Base-by-base conservation (phyloP, 2,113 vertebrate species). In the Plestiodon gilberti region DNA sequence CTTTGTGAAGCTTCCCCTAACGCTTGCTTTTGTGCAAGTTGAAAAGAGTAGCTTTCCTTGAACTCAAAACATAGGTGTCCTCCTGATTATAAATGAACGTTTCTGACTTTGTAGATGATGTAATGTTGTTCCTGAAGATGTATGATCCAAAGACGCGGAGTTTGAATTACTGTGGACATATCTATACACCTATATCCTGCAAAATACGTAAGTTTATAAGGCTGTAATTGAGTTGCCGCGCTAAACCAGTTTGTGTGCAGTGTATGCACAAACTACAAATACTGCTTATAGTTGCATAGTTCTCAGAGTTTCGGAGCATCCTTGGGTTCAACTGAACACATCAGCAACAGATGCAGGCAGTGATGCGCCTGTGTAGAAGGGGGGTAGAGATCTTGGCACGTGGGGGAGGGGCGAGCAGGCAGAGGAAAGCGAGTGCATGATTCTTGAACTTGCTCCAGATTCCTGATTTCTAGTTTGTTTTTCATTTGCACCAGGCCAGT, bases 101-200 rank as follows among this genome's bases (percentile, higher is more conserved):
- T 33, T 79, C 20, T 91, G 83, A 48, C 91, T 33, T 91, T 95
- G 35, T 89, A 99, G 99, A 99, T 95, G 99, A 99, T 92, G 99
- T 99, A 89, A 99, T 99, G 99, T 97, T 99, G 92, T 99, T 99
- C 96, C 94, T 99, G 96, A 99, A 99, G 96, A 99, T 99, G 99
- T 99, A 99, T 86, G 99, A 99, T 94, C 98, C 99, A 77, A 99
- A 99, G 97, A 99, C 98, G 93, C 97, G 98, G 97, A 99, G 99
- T 96, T 97, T 99, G 98, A 99, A 99, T 98, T 99, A 99, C 97
- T 99, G 99, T 97, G 99, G 99, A 97, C 99, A 99, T 97, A 99
- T 99, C 98, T 99, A 99, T 95, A 99, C 99, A 76, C 98, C 98
- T 95, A 99, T 99, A 98, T 99, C 99, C 97, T 99, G 99, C 97